Percentiles rank a stretch among this genome's conserved stretches.
These are phyloP conservation scores for Taurulus bubalis DNA, from an alignment of 2,113 vertebrate species.

Conservation along the genomic window DNA sequence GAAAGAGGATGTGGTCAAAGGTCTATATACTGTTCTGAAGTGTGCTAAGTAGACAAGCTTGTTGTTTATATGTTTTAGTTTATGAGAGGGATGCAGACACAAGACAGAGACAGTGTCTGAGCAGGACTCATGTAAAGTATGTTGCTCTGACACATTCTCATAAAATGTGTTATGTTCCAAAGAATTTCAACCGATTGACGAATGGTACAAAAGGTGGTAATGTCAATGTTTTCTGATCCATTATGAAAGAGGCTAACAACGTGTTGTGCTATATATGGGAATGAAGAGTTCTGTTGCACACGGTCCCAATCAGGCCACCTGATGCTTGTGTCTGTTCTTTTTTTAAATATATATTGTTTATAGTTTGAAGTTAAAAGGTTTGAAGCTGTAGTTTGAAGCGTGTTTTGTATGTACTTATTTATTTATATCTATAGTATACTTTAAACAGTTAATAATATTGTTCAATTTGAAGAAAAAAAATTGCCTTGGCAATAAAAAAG, in stretches of 20 bases:
- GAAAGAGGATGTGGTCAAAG: neutral
- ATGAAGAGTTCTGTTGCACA: neutral
- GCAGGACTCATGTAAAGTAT: conserved; percentile 49
- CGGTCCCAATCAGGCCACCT: too few relatives aligned
- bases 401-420: too few relatives aligned
- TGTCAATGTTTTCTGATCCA: neutral
- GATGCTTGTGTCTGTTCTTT: too few relatives aligned
- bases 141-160: conserved; percentile 29
- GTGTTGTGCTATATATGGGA: neutral
- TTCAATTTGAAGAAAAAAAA: too few relatives aligned
- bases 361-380: too few relatives aligned
- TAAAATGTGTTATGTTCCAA: conserved; percentile 4
- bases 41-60: neutral
- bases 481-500: too few relatives aligned
- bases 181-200: neutral
- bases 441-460: too few relatives aligned
- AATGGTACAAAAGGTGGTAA: neutral
- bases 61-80: conserved; percentile 30
- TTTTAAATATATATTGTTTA: too few relatives aligned
- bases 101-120: conserved; percentile 37
- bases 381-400: too few relatives aligned
- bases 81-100: conserved; percentile 17
- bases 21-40: conserved; percentile 20
- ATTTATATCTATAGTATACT: too few relatives aligned
- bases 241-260: neutral